These are phyloP conservation scores for Aegypius monachus DNA, from an alignment of 2,113 vertebrate genomes.

Conservation along the genomic window DNA sequence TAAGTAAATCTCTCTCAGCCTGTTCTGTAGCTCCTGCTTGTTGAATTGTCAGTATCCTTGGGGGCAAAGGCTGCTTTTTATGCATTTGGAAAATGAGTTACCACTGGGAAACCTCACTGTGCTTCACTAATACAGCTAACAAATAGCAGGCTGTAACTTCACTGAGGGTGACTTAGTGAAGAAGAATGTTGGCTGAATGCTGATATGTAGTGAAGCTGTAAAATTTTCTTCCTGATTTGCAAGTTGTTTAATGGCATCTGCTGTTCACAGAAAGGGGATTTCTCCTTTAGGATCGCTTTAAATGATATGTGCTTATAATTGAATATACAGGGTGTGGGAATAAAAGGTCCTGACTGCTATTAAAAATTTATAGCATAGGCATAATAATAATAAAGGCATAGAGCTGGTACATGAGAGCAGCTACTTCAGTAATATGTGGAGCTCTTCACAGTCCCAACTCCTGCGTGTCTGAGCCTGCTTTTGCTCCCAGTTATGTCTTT, in stretches of 20 bases:
- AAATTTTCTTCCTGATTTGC: not conserved
- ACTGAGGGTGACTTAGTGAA: not conserved
- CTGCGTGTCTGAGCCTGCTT: not conserved
- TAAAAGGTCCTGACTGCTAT: not conserved
- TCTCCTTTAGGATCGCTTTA: not conserved
- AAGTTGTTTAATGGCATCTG: slow-evolving; percentile 2
- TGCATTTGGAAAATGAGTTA: not conserved
- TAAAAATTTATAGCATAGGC: not conserved
- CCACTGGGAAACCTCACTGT: not conserved
- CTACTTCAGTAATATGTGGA: not conserved
- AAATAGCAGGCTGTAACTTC: not conserved
- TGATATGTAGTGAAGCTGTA: not conserved
- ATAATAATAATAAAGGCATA: not conserved
- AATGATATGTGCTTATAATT: not conserved
- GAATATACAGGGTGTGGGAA: not conserved
- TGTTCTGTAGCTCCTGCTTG: not conserved
- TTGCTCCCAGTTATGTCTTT: not conserved
- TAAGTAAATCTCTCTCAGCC: not conserved
- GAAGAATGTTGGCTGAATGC: not conserved
- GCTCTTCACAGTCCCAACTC: not conserved
- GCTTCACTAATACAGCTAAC: not conserved
- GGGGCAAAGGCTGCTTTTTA: not conserved
- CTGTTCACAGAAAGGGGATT: not conserved
- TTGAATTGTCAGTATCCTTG: not conserved
- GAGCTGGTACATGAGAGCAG: not conserved